These are phyloP conservation scores for Luscinia luscinia DNA, from an alignment of 2,797 vertebrate species.

Conservation along the genomic window DNA sequence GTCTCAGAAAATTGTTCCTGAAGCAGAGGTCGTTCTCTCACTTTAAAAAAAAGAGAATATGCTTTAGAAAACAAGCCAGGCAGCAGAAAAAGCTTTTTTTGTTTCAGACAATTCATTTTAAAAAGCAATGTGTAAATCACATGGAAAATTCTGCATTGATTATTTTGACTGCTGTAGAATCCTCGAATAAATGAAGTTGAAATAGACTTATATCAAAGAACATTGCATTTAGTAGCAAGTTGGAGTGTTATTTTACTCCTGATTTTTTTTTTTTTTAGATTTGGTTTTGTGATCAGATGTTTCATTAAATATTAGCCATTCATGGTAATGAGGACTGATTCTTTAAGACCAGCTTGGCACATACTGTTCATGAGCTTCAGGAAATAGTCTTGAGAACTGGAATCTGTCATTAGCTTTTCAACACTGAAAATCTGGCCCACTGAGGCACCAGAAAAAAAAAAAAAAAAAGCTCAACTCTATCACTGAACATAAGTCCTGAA, in stretches of 20 bases:
- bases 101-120: constrained; percentile 69
- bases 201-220: constrained; percentile 50
- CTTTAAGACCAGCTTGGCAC: constrained; percentile 16
- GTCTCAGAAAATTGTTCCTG: constrained; percentile 81
- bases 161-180: constrained; percentile 63
- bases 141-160: constrained; percentile 71
- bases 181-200: constrained; percentile 55
- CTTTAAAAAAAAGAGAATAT: constrained; percentile 75
- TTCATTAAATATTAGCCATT: constrained; percentile 54
- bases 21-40: constrained; percentile 78
- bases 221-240: constrained; percentile 50
- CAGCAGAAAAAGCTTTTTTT: constrained; percentile 64
- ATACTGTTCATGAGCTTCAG: background rate
- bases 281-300: constrained; percentile 38
- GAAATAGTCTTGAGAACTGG: background rate
- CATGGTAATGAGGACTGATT: background rate
- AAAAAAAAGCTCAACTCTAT: background rate
- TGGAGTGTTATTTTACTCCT: background rate
- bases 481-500: background rate
- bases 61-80: constrained; percentile 73
- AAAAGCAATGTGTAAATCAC: constrained; percentile 71
- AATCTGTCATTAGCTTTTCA: background rate
- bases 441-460: background rate
- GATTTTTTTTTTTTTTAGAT: background rate
- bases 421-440: background rate